A percentile compares a stretch with the other conserved stretches of the same genome.
phyloP scores from a whole-genome alignment of 1,140 invertebrate species.

The Calephelis virginiensis region DNA sequence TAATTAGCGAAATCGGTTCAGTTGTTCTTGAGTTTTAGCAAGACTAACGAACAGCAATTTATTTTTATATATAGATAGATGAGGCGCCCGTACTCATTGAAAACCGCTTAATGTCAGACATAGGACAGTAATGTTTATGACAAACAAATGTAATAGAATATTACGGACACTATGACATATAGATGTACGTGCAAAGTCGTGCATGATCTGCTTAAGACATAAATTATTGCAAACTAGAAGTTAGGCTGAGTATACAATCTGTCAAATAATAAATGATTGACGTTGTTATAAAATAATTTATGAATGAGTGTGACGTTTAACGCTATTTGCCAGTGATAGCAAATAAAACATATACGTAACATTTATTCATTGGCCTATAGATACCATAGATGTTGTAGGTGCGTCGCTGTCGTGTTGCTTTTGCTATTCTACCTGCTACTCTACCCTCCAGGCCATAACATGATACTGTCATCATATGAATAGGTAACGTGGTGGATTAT shows the following conservation, averaged over 20 bases:
- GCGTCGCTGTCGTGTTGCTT: no score
- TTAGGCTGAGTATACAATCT: conserved; percentile 21
- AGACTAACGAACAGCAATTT: no score
- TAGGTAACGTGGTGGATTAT: no score
- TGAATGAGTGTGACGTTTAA: no score
- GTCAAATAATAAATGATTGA: neutral
- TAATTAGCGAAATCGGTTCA: no score
- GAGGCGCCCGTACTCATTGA: conserved; percentile 33
- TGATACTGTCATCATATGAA: no score
- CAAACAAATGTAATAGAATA: conserved; percentile 41
- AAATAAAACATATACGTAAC: neutral
- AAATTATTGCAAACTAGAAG: conserved; percentile 25
- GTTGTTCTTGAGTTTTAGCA: no score
- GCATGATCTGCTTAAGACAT: conserved; percentile 35
- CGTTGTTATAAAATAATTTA: neutral
- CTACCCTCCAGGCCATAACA: no score
- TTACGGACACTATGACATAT: conserved; percentile 43
- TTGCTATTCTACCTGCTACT: no score
- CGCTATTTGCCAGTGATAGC: no score
- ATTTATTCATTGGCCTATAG: neutral
- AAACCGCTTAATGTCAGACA: conserved; percentile 37
- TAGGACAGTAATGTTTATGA: conserved; percentile 41
- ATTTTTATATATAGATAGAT: no score
- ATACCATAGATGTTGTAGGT: no score
- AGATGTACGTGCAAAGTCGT: conserved; percentile 30